phyloP scores from a whole-genome alignment of 2,113 vertebrate genomes.

The Tetraodon nigroviridis region DNA sequence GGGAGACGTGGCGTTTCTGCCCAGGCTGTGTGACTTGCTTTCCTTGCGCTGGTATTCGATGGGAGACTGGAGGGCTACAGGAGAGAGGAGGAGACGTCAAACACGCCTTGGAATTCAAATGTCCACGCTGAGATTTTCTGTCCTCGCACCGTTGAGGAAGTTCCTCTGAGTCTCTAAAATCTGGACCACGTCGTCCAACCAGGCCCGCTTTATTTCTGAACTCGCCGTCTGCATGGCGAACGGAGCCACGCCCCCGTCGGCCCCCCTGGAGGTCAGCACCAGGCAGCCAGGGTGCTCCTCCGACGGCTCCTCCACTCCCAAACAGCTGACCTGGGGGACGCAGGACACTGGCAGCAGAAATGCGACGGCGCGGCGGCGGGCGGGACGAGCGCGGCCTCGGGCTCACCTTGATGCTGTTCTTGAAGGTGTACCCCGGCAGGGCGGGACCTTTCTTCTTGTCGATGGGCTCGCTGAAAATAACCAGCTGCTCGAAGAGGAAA shows the following conservation, averaged over 20 bases:
- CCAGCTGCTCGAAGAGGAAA: conserved; percentile 88
- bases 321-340: conserved; percentile 79
- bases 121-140: not conserved
- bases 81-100: conserved; percentile 13
- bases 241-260: conserved; percentile 73
- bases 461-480: conserved; percentile 88
- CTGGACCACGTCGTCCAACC: conserved; percentile 80
- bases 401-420: conserved; percentile 86
- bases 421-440: conserved; percentile 82
- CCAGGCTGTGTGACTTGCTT: conserved; percentile 82
- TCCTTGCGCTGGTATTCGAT: conserved; percentile 87
- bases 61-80: conserved; percentile 72
- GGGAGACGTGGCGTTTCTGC: conserved; percentile 63
- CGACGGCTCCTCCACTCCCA: conserved; percentile 79
- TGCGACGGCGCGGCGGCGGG: not conserved
- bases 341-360: not conserved
- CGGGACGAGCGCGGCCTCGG: not conserved
- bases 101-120: conserved; percentile 3
- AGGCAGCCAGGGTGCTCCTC: conserved; percentile 76
- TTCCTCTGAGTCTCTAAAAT: conserved; percentile 86
- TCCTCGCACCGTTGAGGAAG: conserved; percentile 83
- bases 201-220: conserved; percentile 74
- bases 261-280: conserved; percentile 81
- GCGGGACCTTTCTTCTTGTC: conserved; percentile 82
- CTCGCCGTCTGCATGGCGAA: conserved; percentile 78